A percentile compares a stretch with the other conserved stretches of the same genome.
These are phyloP conservation scores for Sphaeramia orbicularis DNA, from an alignment of 2,797 vertebrate species.

Conservation along the genomic window DNA sequence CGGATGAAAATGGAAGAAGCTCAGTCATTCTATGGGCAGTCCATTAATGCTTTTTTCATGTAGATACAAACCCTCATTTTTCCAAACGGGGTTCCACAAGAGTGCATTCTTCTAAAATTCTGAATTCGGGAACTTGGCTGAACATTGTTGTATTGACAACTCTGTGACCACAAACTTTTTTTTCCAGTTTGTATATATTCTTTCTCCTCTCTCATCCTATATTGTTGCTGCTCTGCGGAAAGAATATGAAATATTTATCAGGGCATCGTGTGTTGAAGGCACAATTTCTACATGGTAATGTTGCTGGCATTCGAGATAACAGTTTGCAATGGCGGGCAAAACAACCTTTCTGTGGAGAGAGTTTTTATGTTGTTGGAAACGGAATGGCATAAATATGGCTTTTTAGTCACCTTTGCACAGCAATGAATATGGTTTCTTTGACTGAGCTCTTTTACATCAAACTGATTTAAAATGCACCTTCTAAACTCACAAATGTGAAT, in stretches of 20 bases:
- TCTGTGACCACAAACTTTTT: slow-evolving; percentile 67
- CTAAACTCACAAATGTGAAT: slow-evolving; percentile 63
- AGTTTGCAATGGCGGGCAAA: slow-evolving; percentile 65
- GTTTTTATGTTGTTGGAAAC: slow-evolving; percentile 58
- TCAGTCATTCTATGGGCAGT: slow-evolving; percentile 53
- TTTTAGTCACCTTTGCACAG: slow-evolving; percentile 64
- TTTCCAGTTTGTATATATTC: slow-evolving; percentile 60
- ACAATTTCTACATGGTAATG: slow-evolving; percentile 75
- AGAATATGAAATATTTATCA: slow-evolving; percentile 87
- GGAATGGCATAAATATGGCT: slow-evolving; percentile 58
- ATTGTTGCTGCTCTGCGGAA: slow-evolving; percentile 73
- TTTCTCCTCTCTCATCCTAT: slow-evolving; percentile 63
- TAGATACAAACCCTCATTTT: slow-evolving; percentile 64
- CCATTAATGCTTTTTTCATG: slow-evolving; percentile 72
- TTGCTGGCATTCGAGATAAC: slow-evolving; percentile 76
- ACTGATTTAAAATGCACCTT: slow-evolving; percentile 68
- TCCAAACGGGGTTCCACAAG: slow-evolving; percentile 41
- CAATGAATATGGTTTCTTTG: slow-evolving; percentile 58
- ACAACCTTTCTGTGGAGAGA: slow-evolving; percentile 64
- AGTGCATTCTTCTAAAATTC: slow-evolving; percentile 52
- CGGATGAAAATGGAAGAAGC: slow-evolving; percentile 61
- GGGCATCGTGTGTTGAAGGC: slow-evolving; percentile 75
- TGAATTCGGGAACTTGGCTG: slow-evolving; percentile 51
- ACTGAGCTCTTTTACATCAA: slow-evolving; percentile 59
- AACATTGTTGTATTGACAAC: slow-evolving; percentile 75